Conservation (phyloP, 2,888 invertebrate genomes). For the Aspidiotus destructor region DNA sequence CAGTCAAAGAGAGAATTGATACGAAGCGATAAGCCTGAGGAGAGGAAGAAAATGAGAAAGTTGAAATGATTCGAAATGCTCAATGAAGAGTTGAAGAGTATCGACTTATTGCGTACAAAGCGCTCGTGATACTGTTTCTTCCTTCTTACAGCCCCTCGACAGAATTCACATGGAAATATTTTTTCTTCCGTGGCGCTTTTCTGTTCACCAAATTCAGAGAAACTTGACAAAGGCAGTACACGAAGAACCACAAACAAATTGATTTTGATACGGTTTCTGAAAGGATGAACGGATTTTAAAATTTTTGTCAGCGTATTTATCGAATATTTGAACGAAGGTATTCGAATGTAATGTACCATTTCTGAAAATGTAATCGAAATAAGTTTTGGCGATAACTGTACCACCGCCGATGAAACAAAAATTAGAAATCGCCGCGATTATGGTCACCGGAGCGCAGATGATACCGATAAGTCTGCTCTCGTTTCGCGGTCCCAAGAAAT, state of each 20-base stretch:
- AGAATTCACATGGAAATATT: too few relatives aligned
- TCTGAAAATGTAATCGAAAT: slow-evolving; percentile 50
- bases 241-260: slow-evolving; percentile 21
- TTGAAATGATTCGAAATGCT: too few relatives aligned
- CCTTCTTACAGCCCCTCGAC: too few relatives aligned
- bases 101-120: too few relatives aligned
- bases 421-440: slow-evolving; percentile 72
- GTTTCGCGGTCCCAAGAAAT: slow-evolving; percentile 40
- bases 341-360: background rate
- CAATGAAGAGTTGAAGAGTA: too few relatives aligned
- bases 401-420: slow-evolving; percentile 76
- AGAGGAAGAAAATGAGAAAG: too few relatives aligned
- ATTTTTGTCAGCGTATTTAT: too few relatives aligned
- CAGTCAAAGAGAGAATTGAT: too few relatives aligned
- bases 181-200: too few relatives aligned
- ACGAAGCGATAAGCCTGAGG: too few relatives aligned
- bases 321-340: too few relatives aligned
- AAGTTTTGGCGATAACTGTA: slow-evolving; percentile 58
- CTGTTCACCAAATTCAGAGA: slow-evolving; percentile 44
- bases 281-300: background rate
- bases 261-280: slow-evolving; percentile 11
- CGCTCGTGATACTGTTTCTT: too few relatives aligned
- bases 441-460: slow-evolving; percentile 61
- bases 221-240: slow-evolving; percentile 51
- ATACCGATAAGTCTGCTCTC: slow-evolving; percentile 57